Evolutionary conservation across 2,888 invertebrate genomes (phyloP), one percentile per base, ranked within the genome.

Genomic region (Tenthredo livida): DNA sequence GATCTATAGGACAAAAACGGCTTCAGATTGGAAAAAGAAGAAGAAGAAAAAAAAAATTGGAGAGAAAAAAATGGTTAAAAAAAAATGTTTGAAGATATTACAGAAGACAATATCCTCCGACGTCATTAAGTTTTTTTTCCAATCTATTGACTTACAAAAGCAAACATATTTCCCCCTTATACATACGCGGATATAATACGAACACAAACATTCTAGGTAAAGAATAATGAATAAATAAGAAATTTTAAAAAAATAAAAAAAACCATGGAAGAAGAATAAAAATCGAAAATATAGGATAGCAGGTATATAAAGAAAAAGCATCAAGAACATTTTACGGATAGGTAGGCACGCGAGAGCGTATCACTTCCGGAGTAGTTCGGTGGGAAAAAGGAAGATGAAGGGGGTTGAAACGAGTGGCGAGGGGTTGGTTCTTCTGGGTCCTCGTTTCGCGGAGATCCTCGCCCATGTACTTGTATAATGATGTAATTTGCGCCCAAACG

Each of bases 401-500:
- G 58, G 47, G 43, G 43, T 75, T 7, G 75, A 40, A 47, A 75
- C 25, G 43, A 29, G n/a, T 43, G 75, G 70, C 3, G 33, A 70
- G 33, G 47, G 47, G 47, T 47, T 43, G 47, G 75, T 12, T 61
- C n/a, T 54, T 78, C 21, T 17, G 77, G 47, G 29, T 80, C 40
- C 40, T 80, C 58, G 80, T 80, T 65, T 43, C 65, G 65, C 61
- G 40, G 80, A 85, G 84, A 84, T 87, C 67, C 82, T 85, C 54
- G 73, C 85, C 86, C 86, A 85, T 87, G 87, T 88, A 88, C 89
- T 89, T 89, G 87, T 86, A 87, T 89, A 89, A 89, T 87, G 89
- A 89, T 86, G 87, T 89, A 89, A 86, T 89, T 89, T 87, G 65
- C 47, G 54, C 70, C 86, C 70, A 87, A 88, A 85, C 85, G 86